Evolutionary conservation across 2,797 vertebrate genomes (phyloP).

Genomic region (Etheostoma nigrum): DNA sequence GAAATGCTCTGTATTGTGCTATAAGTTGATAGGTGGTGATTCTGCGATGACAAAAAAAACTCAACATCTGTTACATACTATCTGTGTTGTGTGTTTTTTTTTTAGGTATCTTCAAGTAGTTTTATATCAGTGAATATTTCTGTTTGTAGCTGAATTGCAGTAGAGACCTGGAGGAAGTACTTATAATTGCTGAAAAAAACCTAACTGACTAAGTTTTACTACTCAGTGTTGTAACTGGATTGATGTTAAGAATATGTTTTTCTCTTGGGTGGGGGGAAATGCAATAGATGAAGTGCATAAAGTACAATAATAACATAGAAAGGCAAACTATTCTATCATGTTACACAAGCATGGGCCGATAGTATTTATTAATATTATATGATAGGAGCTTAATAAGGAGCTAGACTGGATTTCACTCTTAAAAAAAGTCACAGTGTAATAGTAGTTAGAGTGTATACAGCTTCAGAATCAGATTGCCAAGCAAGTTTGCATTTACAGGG

Average conservation of each 20-base stretch:
- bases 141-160: constrained; percentile 18
- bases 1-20: neutral
- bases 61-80: neutral
- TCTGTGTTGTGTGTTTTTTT: constrained; percentile 7
- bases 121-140: neutral
- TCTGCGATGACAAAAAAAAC: neutral
- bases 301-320: constrained; percentile 34
- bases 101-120: constrained; percentile 6
- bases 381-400: constrained; percentile 20
- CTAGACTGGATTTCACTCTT: constrained; percentile 4
- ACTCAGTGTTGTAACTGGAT: constrained; percentile 16
- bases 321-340: constrained; percentile 15
- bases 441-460: neutral
- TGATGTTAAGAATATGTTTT: neutral
- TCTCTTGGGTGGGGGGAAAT: constrained; percentile 24
- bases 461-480: neutral
- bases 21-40: neutral
- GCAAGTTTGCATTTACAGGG: neutral
- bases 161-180: constrained; percentile 2
- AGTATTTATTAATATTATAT: constrained; percentile 18
- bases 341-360: neutral
- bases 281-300: constrained; percentile 31
- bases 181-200: constrained; percentile 21
- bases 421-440: neutral
- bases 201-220: constrained; percentile 14